These are phyloP conservation scores for Lepisosteus osseus DNA, from an alignment of 2,113 vertebrate genomes.

Conservation along the genomic window DNA sequence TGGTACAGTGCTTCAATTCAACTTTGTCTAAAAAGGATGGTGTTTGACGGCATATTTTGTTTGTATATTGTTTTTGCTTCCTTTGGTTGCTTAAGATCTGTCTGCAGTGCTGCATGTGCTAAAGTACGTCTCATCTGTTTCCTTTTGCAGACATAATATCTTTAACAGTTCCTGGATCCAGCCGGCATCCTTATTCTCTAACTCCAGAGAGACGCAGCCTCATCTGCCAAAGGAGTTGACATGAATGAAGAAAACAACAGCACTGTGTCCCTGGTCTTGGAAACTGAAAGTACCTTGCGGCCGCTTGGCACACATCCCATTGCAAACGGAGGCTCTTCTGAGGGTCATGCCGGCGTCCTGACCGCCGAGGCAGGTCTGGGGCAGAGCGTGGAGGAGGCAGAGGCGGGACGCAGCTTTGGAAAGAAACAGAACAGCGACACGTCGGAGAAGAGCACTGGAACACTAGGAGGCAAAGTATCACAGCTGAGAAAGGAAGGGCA, in stretches of 20 bases:
- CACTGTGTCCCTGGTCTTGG: neutral
- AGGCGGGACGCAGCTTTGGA: neutral
- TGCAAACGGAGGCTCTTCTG: neutral
- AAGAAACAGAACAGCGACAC: conserved; percentile 3
- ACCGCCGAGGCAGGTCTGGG: neutral
- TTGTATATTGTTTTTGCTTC: neutral
- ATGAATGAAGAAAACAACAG: conserved; percentile 5
- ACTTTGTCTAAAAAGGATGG: no score
- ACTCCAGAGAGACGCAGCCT: neutral
- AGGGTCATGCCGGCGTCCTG: neutral
- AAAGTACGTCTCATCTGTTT: neutral
- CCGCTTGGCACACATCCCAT: neutral
- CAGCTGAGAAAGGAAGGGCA: neutral
- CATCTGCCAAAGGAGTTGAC: conserved; percentile 7
- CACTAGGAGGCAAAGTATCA: neutral
- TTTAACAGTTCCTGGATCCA: neutral
- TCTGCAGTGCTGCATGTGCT: neutral
- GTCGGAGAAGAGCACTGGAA: neutral
- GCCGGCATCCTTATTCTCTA: neutral
- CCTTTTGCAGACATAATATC: conserved; percentile 11
- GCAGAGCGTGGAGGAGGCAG: neutral
- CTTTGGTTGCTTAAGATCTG: neutral
- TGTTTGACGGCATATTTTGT: neutral
- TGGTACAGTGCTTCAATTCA: no score
- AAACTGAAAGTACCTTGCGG: neutral